These are phyloP conservation scores for Hirtodrosophila trivittata DNA, from an alignment of 2,888 invertebrate genomes.

Conservation along the genomic window DNA sequence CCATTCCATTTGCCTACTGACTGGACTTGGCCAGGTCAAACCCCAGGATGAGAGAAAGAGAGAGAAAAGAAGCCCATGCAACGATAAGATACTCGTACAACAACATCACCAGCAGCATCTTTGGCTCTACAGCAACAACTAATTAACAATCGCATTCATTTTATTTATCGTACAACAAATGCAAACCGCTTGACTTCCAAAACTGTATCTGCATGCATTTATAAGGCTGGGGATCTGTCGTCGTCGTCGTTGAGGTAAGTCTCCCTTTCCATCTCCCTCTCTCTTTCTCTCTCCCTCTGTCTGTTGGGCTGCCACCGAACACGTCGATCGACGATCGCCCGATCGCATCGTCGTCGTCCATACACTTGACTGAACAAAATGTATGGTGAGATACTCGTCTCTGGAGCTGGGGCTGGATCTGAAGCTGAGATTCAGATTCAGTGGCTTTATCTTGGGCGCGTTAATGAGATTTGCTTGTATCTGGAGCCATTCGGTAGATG, in stretches of 20 bases:
- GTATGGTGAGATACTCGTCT: conserved; percentile 62
- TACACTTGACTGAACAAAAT: conserved; percentile 78
- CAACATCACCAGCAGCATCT: conserved; percentile 39
- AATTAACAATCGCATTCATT: conserved; percentile 80
- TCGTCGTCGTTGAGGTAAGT: conserved; percentile 5
- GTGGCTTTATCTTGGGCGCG: conserved; percentile 79
- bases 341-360: conserved; percentile 22
- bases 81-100: conserved; percentile 67
- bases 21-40: conserved; percentile 51
- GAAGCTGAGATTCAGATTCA: conserved; percentile 47
- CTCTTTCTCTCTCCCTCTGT: conserved; percentile 13
- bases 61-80: conserved; percentile 63
- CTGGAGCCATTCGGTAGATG: conserved; percentile 82
- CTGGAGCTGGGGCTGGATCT: conserved; percentile 19
- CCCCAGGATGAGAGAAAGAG: conserved; percentile 14
- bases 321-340: conserved; percentile 46
- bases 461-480: conserved; percentile 84
- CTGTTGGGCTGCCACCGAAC: conserved; percentile 14
- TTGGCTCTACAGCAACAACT: conserved; percentile 66
- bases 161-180: conserved; percentile 77
- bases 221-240: conserved; percentile 51
- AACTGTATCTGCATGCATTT: conserved; percentile 78
- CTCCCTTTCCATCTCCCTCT: conserved; percentile 3
- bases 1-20: conserved; percentile 60
- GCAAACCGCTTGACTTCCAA: conserved; percentile 79